Evolutionary conservation across 2,113 vertebrate genomes (phyloP).

Genomic region (Paradoxurus hermaphroditus): DNA sequence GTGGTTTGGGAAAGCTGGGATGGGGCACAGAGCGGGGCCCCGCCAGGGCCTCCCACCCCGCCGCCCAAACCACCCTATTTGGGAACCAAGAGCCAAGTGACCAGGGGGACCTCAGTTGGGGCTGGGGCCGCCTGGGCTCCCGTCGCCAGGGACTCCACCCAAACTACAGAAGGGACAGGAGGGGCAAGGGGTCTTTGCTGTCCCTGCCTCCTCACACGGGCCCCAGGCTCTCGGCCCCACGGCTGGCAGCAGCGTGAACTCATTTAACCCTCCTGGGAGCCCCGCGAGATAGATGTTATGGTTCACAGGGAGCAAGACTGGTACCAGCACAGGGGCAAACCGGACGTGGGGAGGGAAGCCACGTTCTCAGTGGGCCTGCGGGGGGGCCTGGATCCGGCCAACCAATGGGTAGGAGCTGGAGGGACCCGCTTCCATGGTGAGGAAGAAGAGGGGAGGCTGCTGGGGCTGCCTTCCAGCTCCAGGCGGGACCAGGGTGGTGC

Average conservation of each 20-base stretch:
- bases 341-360: not conserved
- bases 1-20: not conserved
- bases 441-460: not conserved
- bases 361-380: rapidly evolving
- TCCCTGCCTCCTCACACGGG: not conserved
- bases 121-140: not conserved
- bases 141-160: not conserved
- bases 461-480: not conserved
- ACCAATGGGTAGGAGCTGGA: not conserved
- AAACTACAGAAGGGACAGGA: not conserved
- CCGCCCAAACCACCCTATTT: not conserved
- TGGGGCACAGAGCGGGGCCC: not conserved
- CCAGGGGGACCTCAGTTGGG: not conserved
- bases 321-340: too few species aligned
- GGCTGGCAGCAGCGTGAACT: not conserved
- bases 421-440: not conserved
- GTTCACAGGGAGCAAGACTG: not conserved
- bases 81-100: not conserved
- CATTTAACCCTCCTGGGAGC: not conserved
- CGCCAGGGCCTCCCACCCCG: not conserved
- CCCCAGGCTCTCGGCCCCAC: not conserved
- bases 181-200: not conserved
- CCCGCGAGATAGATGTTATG: rapidly evolving
- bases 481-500: not conserved
- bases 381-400: not conserved